A percentile compares a stretch with the other conserved stretches of the same genome.
These are phyloP conservation scores for Peromyscus melanophrys DNA, from an alignment of 2,797 vertebrate species.

Conservation along the genomic window DNA sequence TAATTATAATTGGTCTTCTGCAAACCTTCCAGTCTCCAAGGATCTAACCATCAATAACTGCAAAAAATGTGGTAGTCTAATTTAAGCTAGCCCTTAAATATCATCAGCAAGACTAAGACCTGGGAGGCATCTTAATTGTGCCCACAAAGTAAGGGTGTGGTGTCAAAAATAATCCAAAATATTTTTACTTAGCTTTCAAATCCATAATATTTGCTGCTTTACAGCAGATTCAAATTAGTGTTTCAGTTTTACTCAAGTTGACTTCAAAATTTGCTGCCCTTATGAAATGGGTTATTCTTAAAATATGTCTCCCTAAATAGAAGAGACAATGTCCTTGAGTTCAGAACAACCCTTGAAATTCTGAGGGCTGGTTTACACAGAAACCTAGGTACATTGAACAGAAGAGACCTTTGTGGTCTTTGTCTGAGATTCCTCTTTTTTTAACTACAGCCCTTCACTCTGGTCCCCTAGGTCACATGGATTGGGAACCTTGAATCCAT, in stretches of 20 bases:
- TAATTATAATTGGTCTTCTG: not conserved
- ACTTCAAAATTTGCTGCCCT: slow-evolving; percentile 41
- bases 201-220: slow-evolving; percentile 15
- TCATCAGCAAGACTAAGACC: slow-evolving; percentile 22
- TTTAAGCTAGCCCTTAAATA: slow-evolving; percentile 55
- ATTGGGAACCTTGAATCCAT: not conserved
- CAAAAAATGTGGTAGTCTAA: slow-evolving; percentile 4
- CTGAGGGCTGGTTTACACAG: slow-evolving; percentile 15
- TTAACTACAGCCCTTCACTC: not conserved
- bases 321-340: slow-evolving; percentile 34
- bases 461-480: not conserved
- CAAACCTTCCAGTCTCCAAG: slow-evolving; percentile 27
- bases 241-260: slow-evolving; percentile 5
- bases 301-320: slow-evolving; percentile 10
- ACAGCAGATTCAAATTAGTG: slow-evolving; percentile 56
- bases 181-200: slow-evolving; percentile 38
- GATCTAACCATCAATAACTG: not conserved
- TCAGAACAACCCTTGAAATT: slow-evolving; percentile 24
- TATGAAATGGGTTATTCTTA: slow-evolving; percentile 42
- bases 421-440: not conserved
- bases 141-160: slow-evolving; percentile 53
- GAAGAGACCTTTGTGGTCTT: slow-evolving; percentile 10
- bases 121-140: slow-evolving; percentile 15
- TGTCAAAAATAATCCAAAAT: slow-evolving; percentile 53
- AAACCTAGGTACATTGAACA: slow-evolving; percentile 11